Base-by-base conservation (phyloP, 2,888 invertebrate genomes). In the Dryomyza anilis region DNA sequence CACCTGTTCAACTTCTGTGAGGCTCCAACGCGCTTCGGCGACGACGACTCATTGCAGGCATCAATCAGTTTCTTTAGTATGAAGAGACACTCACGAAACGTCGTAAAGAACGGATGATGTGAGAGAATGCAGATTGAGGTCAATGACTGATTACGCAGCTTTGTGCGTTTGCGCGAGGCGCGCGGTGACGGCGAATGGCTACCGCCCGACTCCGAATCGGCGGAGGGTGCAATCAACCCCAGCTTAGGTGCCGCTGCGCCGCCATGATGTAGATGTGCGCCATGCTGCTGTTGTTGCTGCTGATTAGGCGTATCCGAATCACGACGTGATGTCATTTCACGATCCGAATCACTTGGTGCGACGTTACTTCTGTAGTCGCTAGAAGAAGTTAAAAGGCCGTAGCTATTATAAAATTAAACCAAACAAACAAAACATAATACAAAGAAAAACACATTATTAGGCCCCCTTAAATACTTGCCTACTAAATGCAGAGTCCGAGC, bases 21-120 rank as follows among this genome's bases (percentile, higher is more conserved):
- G 69, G 94, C 93, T 60, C 95, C 95, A 39, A 95, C 92, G 72
- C 94, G 89, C 76, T 92, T 89, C 21, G 95, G 93, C 78, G 93
- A 92, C 70, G 93, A 92, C 77, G 94, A 93, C 85, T 96, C 96
- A 85, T 98, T 97, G 85, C 98, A 98, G 66, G 97, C 96, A 85
- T 98, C 98, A 76, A 99, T 96, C 72, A 99, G 86, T 80, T 94
- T 94, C 84, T 96, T 95, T 77, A 99, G 87, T 75, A 97, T 92
- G 85, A 94, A 94, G 74, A 99, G 89, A 86, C 98, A 96, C 86
- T 98, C 96, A 72, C 99, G 93, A 86, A 99, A 99, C 78, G 94
- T 96, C 69, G 98, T 93, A 85, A 99, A 97, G 86, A 99, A 99
- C 39, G 98, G 98, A 86, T 99, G 98, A 87, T 99, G 99, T 69